Base-by-base conservation (phyloP, 2,113 vertebrate species). In the Channa argus region DNA sequence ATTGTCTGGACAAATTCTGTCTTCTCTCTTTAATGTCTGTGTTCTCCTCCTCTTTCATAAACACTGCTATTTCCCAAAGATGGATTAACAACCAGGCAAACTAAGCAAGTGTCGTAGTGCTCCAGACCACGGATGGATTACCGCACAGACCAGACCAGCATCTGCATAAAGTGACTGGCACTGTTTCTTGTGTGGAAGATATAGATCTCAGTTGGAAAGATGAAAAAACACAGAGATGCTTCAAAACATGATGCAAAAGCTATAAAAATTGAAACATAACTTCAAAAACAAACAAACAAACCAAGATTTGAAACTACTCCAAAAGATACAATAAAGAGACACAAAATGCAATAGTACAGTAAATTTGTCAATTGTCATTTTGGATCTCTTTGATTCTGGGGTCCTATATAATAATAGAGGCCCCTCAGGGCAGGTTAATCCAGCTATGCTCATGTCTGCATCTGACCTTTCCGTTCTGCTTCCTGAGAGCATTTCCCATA, bases 1-100 rank as follows among this genome's bases (percentile, higher is more conserved):
- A 38, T 50, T 33, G 8, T 69, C 38, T 3, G 15, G 12, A 62
- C 1, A n/a, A 43, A 52, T 63, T 47, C 49, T 4, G 2, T 11
- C 55, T 61, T 8, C 11, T 58, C 54, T 49, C 36, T 14, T 75
- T 43, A 8, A 3, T 34, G 10, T 12, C 36, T 70, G 44, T 52
- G 47, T 15, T 51, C 58, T 49, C 37, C 7, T 74, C 41, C 38
- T 3, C 5, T 59, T 8, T 53, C 24, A 38, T 8, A 37, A 53
- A 50, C 11, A n/a, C 6, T 80, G 5, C 50, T 56, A 55, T 50
- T 53, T 3, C 72, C 36, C 15, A 60, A 61, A 59, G 54, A 14
- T 60, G 65, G 58, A 73, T 82, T 59, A 62, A 4, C 14, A 15
- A 45, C 34, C 14, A 38, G 15, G 13, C 33, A 58, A 49, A 62